Percentiles rank a stretch among this genome's conserved stretches.
Conservation (phyloP, 2,113 vertebrate species). For the Limanda limanda region DNA sequence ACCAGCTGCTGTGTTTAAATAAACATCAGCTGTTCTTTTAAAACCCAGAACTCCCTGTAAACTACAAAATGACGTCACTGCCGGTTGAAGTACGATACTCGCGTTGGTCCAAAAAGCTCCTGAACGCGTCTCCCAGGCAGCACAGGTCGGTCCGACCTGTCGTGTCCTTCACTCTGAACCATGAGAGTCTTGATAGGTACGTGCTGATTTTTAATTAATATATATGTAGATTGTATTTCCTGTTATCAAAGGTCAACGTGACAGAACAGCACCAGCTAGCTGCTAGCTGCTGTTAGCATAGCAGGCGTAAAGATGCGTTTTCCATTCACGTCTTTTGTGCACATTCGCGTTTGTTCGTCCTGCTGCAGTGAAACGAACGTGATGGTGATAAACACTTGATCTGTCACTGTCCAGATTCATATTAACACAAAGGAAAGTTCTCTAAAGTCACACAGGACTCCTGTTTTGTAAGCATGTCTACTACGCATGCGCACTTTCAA, state of each 20-base stretch:
- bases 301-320: not conserved
- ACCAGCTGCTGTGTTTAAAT: too few species aligned
- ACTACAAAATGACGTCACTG: constrained; percentile 41
- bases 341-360: not conserved
- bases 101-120: constrained; percentile 8
- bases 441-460: not conserved
- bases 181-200: constrained; percentile 85
- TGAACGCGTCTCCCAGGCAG: too few species aligned
- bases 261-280: constrained; percentile 24
- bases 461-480: constrained; percentile 68
- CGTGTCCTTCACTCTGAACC: not conserved
- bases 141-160: accelerated
- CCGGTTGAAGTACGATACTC: constrained; percentile 18
- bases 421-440: not conserved
- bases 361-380: too few species aligned
- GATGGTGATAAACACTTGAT: too few species aligned
- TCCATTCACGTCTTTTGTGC: not conserved
- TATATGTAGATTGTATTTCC: too few species aligned
- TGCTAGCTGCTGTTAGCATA: constrained; percentile 23
- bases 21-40: too few species aligned
- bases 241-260: constrained; percentile 30
- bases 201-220: constrained; percentile 4
- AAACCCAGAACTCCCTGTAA: not conserved
- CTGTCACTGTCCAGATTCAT: too few species aligned
- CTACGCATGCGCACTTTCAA: constrained; percentile 59